Conservation (phyloP, 2,797 vertebrate genomes). For the Melanotaenia trifasciata region DNA sequence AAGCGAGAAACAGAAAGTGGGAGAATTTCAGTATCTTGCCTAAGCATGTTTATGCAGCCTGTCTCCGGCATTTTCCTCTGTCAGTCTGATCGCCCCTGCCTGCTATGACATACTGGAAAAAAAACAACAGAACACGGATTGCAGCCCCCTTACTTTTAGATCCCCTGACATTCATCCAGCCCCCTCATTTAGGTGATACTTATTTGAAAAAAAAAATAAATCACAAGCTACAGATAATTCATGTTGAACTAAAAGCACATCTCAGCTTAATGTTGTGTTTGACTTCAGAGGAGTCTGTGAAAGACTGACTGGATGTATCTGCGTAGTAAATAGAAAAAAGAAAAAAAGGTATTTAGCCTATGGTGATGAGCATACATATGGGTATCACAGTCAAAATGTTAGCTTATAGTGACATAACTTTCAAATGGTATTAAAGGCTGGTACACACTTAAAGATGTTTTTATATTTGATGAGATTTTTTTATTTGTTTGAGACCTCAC, state of each 20-base stretch:
- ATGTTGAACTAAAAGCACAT: conserved; percentile 10
- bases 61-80: conserved; percentile 65
- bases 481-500: too few species aligned
- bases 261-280: conserved; percentile 5
- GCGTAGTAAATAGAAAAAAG: not conserved
- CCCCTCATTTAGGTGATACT: conserved; percentile 36
- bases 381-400: not conserved
- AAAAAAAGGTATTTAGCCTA: not conserved
- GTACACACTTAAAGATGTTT: too few species aligned
- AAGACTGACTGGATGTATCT: not conserved
- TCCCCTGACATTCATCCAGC: conserved; percentile 52
- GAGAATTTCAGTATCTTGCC: conserved; percentile 73
- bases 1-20: conserved; percentile 40
- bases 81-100: conserved; percentile 58
- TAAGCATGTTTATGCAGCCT: conserved; percentile 75
- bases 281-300: conserved; percentile 2
- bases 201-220: conserved; percentile 9
- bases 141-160: conserved; percentile 47
- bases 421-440: not conserved
- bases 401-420: not conserved
- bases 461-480: too few species aligned
- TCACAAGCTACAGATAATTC: conserved; percentile 14
- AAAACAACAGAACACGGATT: conserved; percentile 56
- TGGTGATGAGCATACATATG: not conserved
- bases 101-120: conserved; percentile 35